Percentiles rank a stretch among this genome's conserved stretches.
These are phyloP conservation scores for Monochamus saltuarius DNA, from an alignment of 1,140 invertebrate species.

Conservation along the genomic window DNA sequence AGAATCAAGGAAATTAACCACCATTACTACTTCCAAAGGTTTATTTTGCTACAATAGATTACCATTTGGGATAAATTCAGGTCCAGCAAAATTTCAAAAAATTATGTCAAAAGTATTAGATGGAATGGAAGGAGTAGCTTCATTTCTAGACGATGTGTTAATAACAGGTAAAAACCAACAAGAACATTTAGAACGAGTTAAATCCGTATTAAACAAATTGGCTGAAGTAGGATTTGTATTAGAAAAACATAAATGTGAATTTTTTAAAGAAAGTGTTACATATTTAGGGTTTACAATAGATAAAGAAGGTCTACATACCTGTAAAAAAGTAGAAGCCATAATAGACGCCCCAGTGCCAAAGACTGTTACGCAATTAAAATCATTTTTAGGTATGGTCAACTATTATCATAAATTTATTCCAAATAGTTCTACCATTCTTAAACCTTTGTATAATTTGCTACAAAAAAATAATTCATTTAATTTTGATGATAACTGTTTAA, in stretches of 20 bases:
- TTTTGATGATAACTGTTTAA: too few species aligned
- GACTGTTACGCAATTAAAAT: slow-evolving; percentile 47
- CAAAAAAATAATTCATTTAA: too few species aligned
- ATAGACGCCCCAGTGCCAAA: slow-evolving; percentile 39
- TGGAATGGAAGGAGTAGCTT: slow-evolving; percentile 24
- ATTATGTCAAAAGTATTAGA: slow-evolving; percentile 45
- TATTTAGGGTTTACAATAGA: slow-evolving; percentile 32
- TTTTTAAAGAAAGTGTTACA: slow-evolving; percentile 5
- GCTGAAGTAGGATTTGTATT: slow-evolving; percentile 11
- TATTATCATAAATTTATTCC: slow-evolving; percentile 48
- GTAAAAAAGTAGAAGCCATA: slow-evolving; percentile 43
- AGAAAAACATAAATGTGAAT: slow-evolving; percentile 11
- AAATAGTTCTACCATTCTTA: slow-evolving; percentile 31
- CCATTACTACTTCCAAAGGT: slow-evolving; percentile 26
- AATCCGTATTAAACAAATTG: slow-evolving; percentile 28
- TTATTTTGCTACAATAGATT: slow-evolving; percentile 35
- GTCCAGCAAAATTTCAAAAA: slow-evolving; percentile 39
- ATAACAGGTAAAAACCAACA: slow-evolving; percentile 29
- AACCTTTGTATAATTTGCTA: slow-evolving; percentile 34
- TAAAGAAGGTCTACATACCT: slow-evolving; percentile 37
- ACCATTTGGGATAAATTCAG: slow-evolving; percentile 23
- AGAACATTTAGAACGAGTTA: slow-evolving; percentile 26
- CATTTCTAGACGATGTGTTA: slow-evolving; percentile 41
- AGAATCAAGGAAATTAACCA: slow-evolving; percentile 19
- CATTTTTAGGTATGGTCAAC: slow-evolving; percentile 46